Base-by-base conservation (phyloP, 2,113 vertebrate species). In the Saiga tatarica region DNA sequence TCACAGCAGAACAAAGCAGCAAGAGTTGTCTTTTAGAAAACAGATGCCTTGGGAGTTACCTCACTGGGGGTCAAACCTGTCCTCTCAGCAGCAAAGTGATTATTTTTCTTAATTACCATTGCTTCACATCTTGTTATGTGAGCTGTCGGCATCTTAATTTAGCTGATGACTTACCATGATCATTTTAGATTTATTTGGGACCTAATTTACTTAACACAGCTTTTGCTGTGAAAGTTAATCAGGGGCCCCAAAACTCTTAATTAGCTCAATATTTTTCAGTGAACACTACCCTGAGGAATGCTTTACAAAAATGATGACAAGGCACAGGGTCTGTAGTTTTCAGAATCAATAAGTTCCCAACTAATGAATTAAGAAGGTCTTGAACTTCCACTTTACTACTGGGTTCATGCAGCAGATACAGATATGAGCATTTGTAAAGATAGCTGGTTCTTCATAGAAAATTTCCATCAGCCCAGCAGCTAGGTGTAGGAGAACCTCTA, bases 181-280 rank as follows among this genome's bases (percentile, higher is more conserved):
- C 93, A 94, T 95, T 95, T 98, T 57, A 98, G 94, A 98, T 98
- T 98, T 98, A 98, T 96, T 93, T 98, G 82, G 83, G 76, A 89
- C 62, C 97, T 97, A 97, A 98, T 97, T 98, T 97, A 98, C 97
- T 97, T 96, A 97, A 93, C 86, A 94, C 59, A 93, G 96, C 62
- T 91, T 98, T 95, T 60, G 89, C 97, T 98, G 62, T 89, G 83
- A 89, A 96, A 71, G 52, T 97, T 98, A 97, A 97, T 98, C 96
- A 98, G 93, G 93, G 95, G 71, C 79, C 89, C 71, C 2, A 92
- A 97, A 98, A 93, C 83, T 97, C 97, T 93, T 98, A 98, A 98
- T 98, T 97, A 98, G 94, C 97, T 93, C 97, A 89, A 92, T 97
- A 94, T 97, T 97, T 98, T 89, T 86, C 36, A 95, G 91, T 39